Evolutionary conservation across 2,113 vertebrate species (phyloP).

Genomic region (Ranitomeya variabilis): DNA sequence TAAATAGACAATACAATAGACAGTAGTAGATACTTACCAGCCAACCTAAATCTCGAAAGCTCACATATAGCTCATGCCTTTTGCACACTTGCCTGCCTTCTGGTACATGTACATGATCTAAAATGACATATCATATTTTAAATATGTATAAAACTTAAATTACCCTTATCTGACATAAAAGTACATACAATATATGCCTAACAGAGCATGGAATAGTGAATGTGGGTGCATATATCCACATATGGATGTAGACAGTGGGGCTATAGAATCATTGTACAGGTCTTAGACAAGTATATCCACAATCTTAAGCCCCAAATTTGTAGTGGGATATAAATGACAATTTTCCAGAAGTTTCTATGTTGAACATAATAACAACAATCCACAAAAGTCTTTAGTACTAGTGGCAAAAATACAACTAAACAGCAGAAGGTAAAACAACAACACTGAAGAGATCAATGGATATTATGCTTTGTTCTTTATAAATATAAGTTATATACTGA

Average conservation of each 20-base stretch:
- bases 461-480: not conserved
- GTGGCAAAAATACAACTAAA: constrained; percentile 13
- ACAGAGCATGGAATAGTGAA: not conserved
- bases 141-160: not conserved
- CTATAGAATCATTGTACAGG: too few relatives aligned
- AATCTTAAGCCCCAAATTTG: not conserved
- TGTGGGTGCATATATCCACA: not conserved
- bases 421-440: not conserved
- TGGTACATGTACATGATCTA: constrained; percentile 74
- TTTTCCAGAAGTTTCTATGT: not conserved
- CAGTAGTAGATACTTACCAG: constrained; percentile 74
- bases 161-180: not conserved
- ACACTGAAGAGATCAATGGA: not conserved
- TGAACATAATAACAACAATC: not conserved
- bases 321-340: not conserved
- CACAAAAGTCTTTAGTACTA: not conserved
- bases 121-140: constrained; percentile 40
- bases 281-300: not conserved
- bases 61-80: constrained; percentile 93
- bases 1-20: not conserved
- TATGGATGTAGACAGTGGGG: not conserved
- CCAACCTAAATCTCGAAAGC: constrained; percentile 96
- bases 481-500: not conserved
- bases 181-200: not conserved
- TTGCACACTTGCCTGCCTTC: constrained; percentile 81